Base-by-base conservation (phyloP, 2,888 invertebrate genomes). In the Thecocarcelia acutangulata region DNA sequence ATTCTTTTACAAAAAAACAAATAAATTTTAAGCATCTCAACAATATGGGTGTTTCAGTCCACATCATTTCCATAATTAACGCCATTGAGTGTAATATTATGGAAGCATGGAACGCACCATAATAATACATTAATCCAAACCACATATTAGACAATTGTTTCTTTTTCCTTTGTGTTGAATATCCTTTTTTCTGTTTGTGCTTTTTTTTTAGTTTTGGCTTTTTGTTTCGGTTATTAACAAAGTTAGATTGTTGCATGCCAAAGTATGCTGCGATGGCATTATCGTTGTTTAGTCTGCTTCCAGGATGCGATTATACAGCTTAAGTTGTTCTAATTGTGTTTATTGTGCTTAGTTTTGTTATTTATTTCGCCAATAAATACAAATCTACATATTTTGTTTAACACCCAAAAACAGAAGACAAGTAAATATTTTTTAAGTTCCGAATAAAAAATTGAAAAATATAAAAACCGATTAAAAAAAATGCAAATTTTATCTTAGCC, bases 211-310 rank as follows among this genome's bases (percentile, higher is more conserved):
- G 42, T 61, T 33, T 77, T 63, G 46, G 37, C 37, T 70, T 64
- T 52, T 46, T 46, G 54, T 46, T 70, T 54, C 21, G 69, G 63
- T 68, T 66, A 82, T 78, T 78, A 82, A 82, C 78, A 78, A 74
- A 75, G 54, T 78, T 44, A 78, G 78, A 78, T 78, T 82, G 82
- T 78, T 82, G 74, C 54, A 66, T 78, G 82, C 82, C 82, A 82
- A 78, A 70, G n/a, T 42, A 66, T 19, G 46, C 19, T 56, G 40
- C 21, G 66, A 75, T 75, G 50, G 19, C 78, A 82, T 70, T 69
- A 66, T 46, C 48, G 48, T 59, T 70, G 58, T 79, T 66, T 69
- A 61, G 59, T 64, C 52, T 73, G 28, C 40, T 66, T 75, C 58
- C 54, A 78, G 78, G 42, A 74, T 82, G 78, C 59, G 78, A 66